Evolutionary conservation across 2,797 vertebrate species (phyloP).

Genomic region (Mustela erminea): DNA sequence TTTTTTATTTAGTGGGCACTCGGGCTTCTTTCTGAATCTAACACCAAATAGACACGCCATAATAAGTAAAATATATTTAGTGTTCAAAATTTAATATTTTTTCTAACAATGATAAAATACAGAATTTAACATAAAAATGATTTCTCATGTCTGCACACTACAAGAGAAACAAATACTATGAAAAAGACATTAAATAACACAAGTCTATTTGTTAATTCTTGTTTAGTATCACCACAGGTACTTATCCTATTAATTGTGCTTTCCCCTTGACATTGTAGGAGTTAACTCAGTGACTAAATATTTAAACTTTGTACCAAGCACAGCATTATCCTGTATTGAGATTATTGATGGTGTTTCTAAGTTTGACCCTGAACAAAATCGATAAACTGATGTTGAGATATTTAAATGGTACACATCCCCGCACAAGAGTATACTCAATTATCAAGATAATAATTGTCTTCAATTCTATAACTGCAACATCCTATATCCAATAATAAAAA

Average conservation of each 20-base stretch:
- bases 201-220: neutral
- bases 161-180: conserved; percentile 22
- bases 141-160: neutral
- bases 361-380: conserved; percentile 67
- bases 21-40: conserved; percentile 2
- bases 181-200: conserved; percentile 4
- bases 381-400: neutral
- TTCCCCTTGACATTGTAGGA: conserved; percentile 56
- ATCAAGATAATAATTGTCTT: conserved; percentile 40
- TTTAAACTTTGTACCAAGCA: conserved; percentile 63
- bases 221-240: neutral
- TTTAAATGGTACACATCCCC: neutral
- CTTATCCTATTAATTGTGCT: conserved; percentile 19
- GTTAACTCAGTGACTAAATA: conserved; percentile 64
- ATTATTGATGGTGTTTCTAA: conserved; percentile 63
- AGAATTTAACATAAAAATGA: conserved; percentile 35
- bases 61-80: neutral
- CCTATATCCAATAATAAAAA: conserved; percentile 32
- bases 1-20: neutral
- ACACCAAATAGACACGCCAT: neutral
- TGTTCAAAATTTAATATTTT: conserved; percentile 7
- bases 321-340: conserved; percentile 2
- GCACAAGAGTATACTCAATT: neutral
- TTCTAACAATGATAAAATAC: neutral
- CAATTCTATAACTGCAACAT: neutral